Conservation (phyloP, 1,140 invertebrate genomes). For the Neocloeon triangulifer region DNA sequence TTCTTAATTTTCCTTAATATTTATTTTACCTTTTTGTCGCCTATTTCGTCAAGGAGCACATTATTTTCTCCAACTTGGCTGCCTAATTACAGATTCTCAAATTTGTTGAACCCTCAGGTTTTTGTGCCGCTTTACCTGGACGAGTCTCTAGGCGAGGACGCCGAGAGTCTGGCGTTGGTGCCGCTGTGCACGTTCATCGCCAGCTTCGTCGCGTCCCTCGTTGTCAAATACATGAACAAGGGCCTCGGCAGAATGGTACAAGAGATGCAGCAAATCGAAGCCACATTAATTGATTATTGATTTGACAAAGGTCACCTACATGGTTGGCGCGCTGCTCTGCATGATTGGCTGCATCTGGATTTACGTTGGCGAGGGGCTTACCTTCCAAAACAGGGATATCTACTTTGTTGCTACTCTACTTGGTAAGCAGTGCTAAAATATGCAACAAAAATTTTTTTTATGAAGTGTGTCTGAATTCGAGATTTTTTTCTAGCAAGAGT, state of each 20-base stretch:
- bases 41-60: too few relatives aligned
- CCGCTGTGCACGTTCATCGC: conserved; percentile 65
- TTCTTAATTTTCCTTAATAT: too few relatives aligned
- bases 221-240: conserved; percentile 37
- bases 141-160: conserved; percentile 35
- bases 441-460: conserved; percentile 4
- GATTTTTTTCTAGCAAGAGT: background rate
- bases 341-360: conserved; percentile 35
- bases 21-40: too few relatives aligned
- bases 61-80: too few relatives aligned
- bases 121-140: conserved; percentile 73
- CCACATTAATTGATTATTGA: background rate
- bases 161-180: conserved; percentile 57
- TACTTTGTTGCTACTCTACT: conserved; percentile 41
- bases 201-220: conserved; percentile 58
- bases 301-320: conserved; percentile 30
- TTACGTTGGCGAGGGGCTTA: conserved; percentile 13
- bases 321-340: conserved; percentile 35
- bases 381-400: conserved; percentile 22
- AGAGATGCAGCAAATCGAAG: background rate
- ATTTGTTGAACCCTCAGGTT: too few relatives aligned
- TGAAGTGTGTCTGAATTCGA: background rate
- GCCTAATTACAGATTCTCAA: too few relatives aligned
- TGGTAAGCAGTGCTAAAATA: conserved; percentile 21
- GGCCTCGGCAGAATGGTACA: conserved; percentile 28